Evolutionary conservation across 2,113 vertebrate genomes (phyloP).

Genomic region (Lucifuga dentata): DNA sequence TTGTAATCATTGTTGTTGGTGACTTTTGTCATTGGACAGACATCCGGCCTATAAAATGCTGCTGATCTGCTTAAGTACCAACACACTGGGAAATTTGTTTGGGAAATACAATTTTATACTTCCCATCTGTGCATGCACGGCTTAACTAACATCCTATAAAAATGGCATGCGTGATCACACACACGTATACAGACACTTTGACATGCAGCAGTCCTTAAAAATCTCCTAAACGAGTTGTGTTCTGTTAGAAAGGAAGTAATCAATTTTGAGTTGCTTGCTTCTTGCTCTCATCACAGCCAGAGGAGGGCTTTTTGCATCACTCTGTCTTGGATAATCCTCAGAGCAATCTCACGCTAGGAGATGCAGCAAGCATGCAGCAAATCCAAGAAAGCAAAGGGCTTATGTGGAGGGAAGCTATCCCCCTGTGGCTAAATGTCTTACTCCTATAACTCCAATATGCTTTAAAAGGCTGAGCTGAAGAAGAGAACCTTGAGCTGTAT

Average conservation of each 20-base stretch:
- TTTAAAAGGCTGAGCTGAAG: slow-evolving; percentile 43
- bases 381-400: slow-evolving; percentile 76
- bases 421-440: slow-evolving; percentile 78
- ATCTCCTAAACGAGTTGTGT: slow-evolving; percentile 58
- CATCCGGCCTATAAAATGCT: slow-evolving; percentile 31
- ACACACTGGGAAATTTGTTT: slow-evolving; percentile 35
- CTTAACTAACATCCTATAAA: slow-evolving; percentile 47
- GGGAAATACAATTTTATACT: slow-evolving; percentile 56
- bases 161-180: background rate
- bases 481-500: slow-evolving; percentile 56
- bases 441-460: slow-evolving; percentile 56
- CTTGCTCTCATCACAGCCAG: slow-evolving; percentile 69
- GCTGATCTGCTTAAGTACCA: slow-evolving; percentile 44
- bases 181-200: background rate
- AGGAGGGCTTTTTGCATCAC: slow-evolving; percentile 76
- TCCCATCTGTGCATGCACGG: slow-evolving; percentile 62
- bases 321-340: slow-evolving; percentile 75
- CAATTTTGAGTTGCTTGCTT: slow-evolving; percentile 69
- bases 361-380: slow-evolving; percentile 62
- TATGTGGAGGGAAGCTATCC: slow-evolving; percentile 67
- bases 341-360: slow-evolving; percentile 78
- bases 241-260: slow-evolving; percentile 66
- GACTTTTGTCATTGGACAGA: slow-evolving; percentile 30
- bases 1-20: slow-evolving; percentile 1
- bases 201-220: slow-evolving; percentile 27